phyloP scores from a whole-genome alignment of 2,113 vertebrate genomes.

The Alectura lathami region DNA sequence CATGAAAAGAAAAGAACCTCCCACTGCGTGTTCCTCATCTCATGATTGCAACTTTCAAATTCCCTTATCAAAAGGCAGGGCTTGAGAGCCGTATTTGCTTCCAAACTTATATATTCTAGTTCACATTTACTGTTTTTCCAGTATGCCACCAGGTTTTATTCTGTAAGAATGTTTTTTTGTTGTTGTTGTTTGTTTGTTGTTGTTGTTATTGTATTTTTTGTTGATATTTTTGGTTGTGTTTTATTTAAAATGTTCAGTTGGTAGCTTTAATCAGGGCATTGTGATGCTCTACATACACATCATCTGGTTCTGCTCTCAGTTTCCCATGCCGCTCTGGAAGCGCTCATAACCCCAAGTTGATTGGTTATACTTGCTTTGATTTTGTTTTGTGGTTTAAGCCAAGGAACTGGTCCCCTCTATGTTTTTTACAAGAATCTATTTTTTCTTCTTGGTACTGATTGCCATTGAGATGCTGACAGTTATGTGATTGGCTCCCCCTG shows the following conservation, averaged over 20 bases:
- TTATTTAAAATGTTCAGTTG: neutral
- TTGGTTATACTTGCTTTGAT: constrained; percentile 38
- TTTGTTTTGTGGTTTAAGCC: constrained; percentile 6
- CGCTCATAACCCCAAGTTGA: neutral
- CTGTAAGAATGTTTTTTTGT: neutral
- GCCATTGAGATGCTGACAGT: constrained; percentile 50
- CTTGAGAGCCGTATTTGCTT: neutral
- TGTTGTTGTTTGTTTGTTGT: neutral
- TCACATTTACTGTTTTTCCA: neutral
- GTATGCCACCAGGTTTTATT: neutral
- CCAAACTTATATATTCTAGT: neutral
- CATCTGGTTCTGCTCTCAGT: neutral
- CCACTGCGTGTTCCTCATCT: constrained; percentile 15
- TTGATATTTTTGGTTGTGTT: neutral
- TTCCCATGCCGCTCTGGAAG: neutral
- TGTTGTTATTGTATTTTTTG: neutral
- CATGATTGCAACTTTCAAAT: constrained; percentile 30
- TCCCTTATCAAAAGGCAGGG: neutral
- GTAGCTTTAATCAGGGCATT: neutral
- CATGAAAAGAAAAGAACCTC: constrained; percentile 30
- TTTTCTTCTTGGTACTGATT: constrained; percentile 54
- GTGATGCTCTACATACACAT: neutral
- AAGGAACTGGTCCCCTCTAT: neutral
- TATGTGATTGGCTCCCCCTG: constrained; percentile 60
- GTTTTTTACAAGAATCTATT: constrained; percentile 31